Percentiles rank a stretch among this genome's conserved stretches.
These are phyloP conservation scores for Polia nebulosa DNA, from an alignment of 2,888 invertebrate genomes.

Conservation along the genomic window DNA sequence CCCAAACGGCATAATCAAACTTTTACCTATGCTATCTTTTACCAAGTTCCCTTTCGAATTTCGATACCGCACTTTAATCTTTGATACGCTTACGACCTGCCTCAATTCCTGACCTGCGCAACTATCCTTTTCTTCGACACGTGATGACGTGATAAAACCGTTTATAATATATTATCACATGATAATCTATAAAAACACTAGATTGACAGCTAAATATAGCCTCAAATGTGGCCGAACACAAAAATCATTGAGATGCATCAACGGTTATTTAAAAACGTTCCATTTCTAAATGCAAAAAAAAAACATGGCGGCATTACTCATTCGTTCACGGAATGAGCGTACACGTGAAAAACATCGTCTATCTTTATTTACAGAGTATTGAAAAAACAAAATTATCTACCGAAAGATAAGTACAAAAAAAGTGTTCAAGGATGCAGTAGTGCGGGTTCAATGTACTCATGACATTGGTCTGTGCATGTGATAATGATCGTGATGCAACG, in stretches of 20 bases:
- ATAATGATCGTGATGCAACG: conserved; percentile 81
- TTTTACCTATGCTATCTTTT: conserved; percentile 1
- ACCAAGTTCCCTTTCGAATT: background rate
- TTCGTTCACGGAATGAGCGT: conserved; percentile 48
- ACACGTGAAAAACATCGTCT: conserved; percentile 60
- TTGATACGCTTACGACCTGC: background rate
- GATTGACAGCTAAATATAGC: conserved; percentile 11
- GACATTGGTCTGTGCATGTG: conserved; percentile 84
- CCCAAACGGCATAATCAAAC: background rate
- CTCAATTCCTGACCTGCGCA: conserved; percentile 43
- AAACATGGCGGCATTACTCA: conserved; percentile 56
- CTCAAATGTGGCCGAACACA: background rate
- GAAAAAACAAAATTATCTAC: conserved; percentile 81
- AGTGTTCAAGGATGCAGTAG: conserved; percentile 84
- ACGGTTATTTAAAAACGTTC: conserved; percentile 29
- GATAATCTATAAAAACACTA: too few relatives aligned
- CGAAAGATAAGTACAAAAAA: conserved; percentile 78
- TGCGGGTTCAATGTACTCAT: conserved; percentile 83
- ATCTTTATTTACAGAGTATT: conserved; percentile 66
- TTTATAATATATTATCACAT: conserved; percentile 5
- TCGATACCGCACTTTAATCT: background rate
- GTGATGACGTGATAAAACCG: conserved; percentile 37
- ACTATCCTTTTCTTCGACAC: conserved; percentile 28
- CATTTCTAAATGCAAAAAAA: conserved; percentile 48
- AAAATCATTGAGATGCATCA: conserved; percentile 16